A percentile compares a stretch with the other conserved stretches of the same genome.
Evolutionary conservation across 2,113 vertebrate species (phyloP).

Genomic region (Halcyon senegalensis): DNA sequence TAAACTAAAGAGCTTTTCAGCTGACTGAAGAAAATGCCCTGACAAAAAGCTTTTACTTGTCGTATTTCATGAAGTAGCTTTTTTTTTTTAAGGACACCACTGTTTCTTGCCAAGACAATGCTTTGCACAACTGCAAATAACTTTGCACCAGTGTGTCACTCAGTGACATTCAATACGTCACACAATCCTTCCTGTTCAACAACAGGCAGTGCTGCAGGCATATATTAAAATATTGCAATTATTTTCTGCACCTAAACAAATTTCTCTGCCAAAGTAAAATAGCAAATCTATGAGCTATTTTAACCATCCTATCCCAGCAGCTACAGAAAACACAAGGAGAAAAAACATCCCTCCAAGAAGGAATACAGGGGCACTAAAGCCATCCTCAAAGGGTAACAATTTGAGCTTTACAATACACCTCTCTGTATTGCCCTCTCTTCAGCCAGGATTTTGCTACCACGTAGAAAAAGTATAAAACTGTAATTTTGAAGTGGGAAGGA

Average conservation of each 20-base stretch:
- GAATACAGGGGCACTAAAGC: neutral
- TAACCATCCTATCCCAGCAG: neutral
- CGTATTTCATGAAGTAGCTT: neutral
- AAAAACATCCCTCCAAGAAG: neutral
- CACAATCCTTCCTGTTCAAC: neutral
- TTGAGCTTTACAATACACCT: neutral
- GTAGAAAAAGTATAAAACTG: neutral
- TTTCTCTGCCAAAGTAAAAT: neutral
- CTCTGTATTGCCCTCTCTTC: neutral
- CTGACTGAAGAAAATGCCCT: neutral
- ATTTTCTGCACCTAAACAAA: neutral
- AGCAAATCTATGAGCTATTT: neutral
- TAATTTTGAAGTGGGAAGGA: neutral
- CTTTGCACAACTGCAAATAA: neutral
- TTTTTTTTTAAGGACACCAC: neutral
- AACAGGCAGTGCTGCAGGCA: neutral
- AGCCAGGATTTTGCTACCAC: neutral
- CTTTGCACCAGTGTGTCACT: neutral
- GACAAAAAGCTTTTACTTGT: neutral
- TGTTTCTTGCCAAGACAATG: neutral
- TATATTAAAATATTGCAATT: neutral
- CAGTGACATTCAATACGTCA: accelerated
- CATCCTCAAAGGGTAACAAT: neutral
- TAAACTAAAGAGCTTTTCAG: neutral
- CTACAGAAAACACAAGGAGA: neutral